A percentile compares a stretch with the other conserved stretches of the same genome.
Conservation (phyloP, 2,888 invertebrate species). For the Ctenicera cuprea region DNA sequence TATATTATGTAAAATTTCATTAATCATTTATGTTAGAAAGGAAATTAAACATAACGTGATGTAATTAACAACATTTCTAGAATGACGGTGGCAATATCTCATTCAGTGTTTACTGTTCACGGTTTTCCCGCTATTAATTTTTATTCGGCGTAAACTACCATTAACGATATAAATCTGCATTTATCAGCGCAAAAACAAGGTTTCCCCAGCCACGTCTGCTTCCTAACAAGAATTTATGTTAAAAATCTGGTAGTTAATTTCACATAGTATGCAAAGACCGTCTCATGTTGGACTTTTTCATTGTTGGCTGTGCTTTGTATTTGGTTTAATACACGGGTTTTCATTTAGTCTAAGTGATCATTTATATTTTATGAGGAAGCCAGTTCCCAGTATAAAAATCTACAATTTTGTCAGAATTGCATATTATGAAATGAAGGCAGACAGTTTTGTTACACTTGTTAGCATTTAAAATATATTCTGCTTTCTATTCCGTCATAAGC, state of each 20-base stretch:
- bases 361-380: conserved; percentile 24
- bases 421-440: conserved; percentile 9
- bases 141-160: background rate
- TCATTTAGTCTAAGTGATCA: conserved; percentile 22
- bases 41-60: too few species aligned
- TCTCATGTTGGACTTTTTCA: conserved; percentile 6
- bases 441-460: conserved; percentile 21
- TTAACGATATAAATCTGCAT: conserved; percentile 6
- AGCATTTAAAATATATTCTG: conserved; percentile 25
- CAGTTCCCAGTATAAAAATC: conserved; percentile 4
- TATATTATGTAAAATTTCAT: too few species aligned
- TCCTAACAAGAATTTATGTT: conserved; percentile 5
- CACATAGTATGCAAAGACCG: conserved; percentile 1
- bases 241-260: conserved; percentile 14
- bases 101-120: background rate
- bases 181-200: background rate
- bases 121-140: conserved; percentile 1
- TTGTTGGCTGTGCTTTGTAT: background rate
- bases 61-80: too few species aligned
- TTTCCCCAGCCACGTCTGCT: background rate
- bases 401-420: conserved; percentile 14
- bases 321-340: background rate
- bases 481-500: conserved; percentile 25
- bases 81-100: too few species aligned
- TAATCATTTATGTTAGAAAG: too few species aligned